A percentile compares a stretch with the other conserved stretches of the same genome.
Conservation (phyloP, 2,888 invertebrate genomes). For the Sesia apiformis region DNA sequence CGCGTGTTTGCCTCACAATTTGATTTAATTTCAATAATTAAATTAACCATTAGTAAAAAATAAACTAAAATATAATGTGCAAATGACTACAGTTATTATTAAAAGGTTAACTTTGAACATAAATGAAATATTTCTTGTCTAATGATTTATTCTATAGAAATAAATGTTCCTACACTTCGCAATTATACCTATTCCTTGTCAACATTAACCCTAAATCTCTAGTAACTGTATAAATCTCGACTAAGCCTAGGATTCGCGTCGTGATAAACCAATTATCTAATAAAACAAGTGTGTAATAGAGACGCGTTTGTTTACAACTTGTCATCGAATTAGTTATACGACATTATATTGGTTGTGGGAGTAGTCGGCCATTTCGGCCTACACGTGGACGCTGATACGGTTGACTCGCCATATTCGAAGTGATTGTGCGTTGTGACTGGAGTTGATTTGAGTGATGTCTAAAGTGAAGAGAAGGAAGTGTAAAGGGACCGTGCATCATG, state of each 20-base stretch:
- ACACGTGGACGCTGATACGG: background rate
- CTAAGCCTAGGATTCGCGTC: background rate
- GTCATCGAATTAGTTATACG: conserved; percentile 16
- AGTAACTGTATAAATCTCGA: background rate
- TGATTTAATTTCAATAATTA: too few species aligned
- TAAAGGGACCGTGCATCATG: conserved; percentile 50
- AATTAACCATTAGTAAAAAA: too few species aligned
- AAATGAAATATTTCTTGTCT: too few species aligned
- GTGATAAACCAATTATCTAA: background rate
- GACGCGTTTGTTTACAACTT: conserved; percentile 22
- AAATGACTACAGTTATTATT: too few species aligned
- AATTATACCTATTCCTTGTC: too few species aligned
- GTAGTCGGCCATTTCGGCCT: conserved; percentile 9
- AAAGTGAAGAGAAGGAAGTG: conserved; percentile 14
- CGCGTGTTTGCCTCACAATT: too few species aligned
- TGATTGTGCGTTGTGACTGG: background rate
- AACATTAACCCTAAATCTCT: too few species aligned
- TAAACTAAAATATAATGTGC: too few species aligned
- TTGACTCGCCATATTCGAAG: background rate
- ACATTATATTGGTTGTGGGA: conserved; percentile 20
- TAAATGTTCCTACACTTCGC: too few species aligned
- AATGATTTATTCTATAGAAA: too few species aligned
- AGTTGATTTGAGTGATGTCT: background rate
- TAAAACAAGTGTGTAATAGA: background rate
- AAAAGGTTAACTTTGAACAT: too few species aligned